phyloP scores from a whole-genome alignment of 2,113 vertebrate species.

The Thymallus thymallus region DNA sequence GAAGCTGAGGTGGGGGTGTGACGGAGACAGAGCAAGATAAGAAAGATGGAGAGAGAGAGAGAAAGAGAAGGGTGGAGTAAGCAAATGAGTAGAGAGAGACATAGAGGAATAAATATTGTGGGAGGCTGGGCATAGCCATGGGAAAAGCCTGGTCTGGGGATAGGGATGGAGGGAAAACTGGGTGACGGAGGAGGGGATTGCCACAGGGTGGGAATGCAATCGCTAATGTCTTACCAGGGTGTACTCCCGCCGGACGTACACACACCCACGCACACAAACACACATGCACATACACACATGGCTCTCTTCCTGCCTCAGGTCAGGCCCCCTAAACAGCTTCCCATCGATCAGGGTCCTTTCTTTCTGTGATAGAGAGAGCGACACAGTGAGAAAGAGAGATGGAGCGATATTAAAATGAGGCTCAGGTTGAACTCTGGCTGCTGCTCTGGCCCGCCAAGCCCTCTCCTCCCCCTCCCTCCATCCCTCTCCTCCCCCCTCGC shows the following conservation, averaged over 20 bases:
- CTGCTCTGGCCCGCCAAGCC: slow-evolving; percentile 13
- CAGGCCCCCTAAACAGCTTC: slow-evolving; percentile 94
- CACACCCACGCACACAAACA: slow-evolving; percentile 82
- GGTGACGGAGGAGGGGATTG: slow-evolving; percentile 32
- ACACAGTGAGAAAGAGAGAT: slow-evolving; percentile 60
- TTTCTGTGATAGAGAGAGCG: slow-evolving; percentile 56
- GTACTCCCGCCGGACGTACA: slow-evolving; percentile 73
- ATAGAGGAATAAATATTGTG: slow-evolving; percentile 5
- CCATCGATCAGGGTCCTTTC: slow-evolving; percentile 83
- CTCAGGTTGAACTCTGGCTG: slow-evolving; percentile 80
- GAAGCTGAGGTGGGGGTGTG: not conserved
- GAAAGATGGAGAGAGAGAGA: slow-evolving; percentile 33
- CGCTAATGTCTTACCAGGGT: slow-evolving; percentile 84
- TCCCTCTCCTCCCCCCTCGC: too few species aligned
- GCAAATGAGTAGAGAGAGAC: slow-evolving; percentile 21
- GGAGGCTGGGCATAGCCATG: slow-evolving; percentile 70
- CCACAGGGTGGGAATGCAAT: slow-evolving; percentile 86
- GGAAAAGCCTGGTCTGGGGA: slow-evolving; percentile 63
- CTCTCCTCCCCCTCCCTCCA: slow-evolving; percentile 38
- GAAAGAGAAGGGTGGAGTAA: slow-evolving; percentile 25
- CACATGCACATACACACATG: slow-evolving; percentile 80
- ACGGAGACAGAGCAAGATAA: not conserved
- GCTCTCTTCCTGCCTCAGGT: slow-evolving; percentile 91
- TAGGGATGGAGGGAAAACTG: slow-evolving; percentile 25
- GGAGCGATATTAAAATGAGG: slow-evolving; percentile 73